Conservation (phyloP, 2,888 invertebrate genomes). For the Taphrorychus bicolor region DNA sequence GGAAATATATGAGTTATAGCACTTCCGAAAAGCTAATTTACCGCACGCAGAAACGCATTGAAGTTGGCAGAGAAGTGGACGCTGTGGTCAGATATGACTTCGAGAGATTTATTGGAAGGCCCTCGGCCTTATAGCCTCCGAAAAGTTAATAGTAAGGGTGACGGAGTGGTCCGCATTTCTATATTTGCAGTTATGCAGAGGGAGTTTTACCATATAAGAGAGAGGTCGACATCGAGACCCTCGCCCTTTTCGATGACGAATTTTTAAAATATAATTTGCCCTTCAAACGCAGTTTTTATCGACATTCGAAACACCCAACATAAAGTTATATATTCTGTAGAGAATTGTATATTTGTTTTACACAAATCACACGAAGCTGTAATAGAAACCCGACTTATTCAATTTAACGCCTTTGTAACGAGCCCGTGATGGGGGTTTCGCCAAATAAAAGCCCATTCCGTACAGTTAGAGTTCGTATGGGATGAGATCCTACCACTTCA, state of each 20-base stretch:
- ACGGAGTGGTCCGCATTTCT: slow-evolving; percentile 41
- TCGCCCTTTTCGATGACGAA: neutral
- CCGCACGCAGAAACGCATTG: slow-evolving; percentile 20
- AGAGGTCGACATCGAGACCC: neutral
- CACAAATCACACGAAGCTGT: neutral
- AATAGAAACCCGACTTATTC: slow-evolving; percentile 40
- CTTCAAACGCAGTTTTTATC: neutral
- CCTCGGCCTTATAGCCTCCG: slow-evolving; percentile 26
- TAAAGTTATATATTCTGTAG: no score
- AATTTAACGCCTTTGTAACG: slow-evolving; percentile 46
- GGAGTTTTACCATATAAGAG: slow-evolving; percentile 19
- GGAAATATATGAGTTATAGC: neutral
- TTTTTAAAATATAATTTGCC: neutral
- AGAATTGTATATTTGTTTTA: neutral
- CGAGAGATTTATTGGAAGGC: slow-evolving; percentile 29
- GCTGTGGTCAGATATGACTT: slow-evolving; percentile 34
- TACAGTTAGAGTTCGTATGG: slow-evolving; percentile 29
- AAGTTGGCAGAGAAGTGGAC: slow-evolving; percentile 24
- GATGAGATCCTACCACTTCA: slow-evolving; percentile 43
- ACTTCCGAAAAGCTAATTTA: slow-evolving; percentile 9
- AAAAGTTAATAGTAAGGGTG: slow-evolving; percentile 48
- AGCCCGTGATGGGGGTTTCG: slow-evolving; percentile 28
- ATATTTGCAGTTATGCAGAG: slow-evolving; percentile 22
- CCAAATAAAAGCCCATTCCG: slow-evolving; percentile 38
- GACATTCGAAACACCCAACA: neutral